These are phyloP conservation scores for Pteria penguin DNA, from an alignment of 2,888 invertebrate species.

Conservation along the genomic window DNA sequence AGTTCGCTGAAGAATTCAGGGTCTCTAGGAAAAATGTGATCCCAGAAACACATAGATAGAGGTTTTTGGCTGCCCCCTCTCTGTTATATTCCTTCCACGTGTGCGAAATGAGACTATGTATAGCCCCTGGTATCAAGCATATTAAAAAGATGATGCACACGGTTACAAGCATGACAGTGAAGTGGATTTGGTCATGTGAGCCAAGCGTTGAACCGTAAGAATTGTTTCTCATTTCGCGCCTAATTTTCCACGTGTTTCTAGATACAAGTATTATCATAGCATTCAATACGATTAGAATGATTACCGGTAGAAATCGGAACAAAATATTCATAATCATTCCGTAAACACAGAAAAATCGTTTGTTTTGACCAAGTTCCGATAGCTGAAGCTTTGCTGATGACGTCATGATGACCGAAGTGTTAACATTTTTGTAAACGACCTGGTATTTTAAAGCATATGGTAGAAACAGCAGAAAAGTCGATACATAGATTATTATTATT, in stretches of 20 bases:
- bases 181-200: slow-evolving; percentile 61
- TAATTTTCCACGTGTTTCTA: slow-evolving; percentile 56
- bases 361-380: slow-evolving; percentile 63
- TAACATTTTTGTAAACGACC: slow-evolving; percentile 31
- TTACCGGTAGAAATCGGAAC: slow-evolving; percentile 67
- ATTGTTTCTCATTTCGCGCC: slow-evolving; percentile 47
- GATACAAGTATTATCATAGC: slow-evolving; percentile 61
- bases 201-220: slow-evolving; percentile 22
- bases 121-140: slow-evolving; percentile 72
- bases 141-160: slow-evolving; percentile 69
- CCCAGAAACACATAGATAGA: slow-evolving; percentile 59
- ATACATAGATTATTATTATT: slow-evolving; percentile 59
- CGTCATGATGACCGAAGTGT: not conserved
- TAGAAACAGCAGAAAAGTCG: slow-evolving; percentile 66
- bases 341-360: slow-evolving; percentile 62
- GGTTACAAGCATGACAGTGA: slow-evolving; percentile 69
- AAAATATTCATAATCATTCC: slow-evolving; percentile 66
- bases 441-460: slow-evolving; percentile 68
- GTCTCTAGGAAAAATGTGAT: slow-evolving; percentile 70
- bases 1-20: slow-evolving; percentile 71
- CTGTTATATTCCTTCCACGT: slow-evolving; percentile 58
- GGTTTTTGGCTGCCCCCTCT: slow-evolving; percentile 53
- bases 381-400: slow-evolving; percentile 44
- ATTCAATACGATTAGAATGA: slow-evolving; percentile 63
- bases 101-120: slow-evolving; percentile 65